Percentiles rank a stretch among this genome's conserved stretches.
Conservation (phyloP, 92 coral and sea anemone genomes). For the Parazoanthus swiftii region DNA sequence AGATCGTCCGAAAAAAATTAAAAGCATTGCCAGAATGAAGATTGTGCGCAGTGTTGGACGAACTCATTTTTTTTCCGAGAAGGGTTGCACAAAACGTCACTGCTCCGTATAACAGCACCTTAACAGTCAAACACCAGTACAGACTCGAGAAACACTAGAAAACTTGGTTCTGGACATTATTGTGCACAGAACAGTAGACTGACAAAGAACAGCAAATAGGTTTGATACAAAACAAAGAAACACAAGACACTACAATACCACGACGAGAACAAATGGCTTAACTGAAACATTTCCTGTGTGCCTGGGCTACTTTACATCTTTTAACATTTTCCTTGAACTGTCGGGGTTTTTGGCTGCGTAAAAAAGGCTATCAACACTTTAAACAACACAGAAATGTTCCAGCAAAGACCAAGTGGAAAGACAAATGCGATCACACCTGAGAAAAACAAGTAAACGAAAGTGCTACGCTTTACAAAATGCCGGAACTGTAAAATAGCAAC, state of each 20-base stretch:
- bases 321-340: neutral
- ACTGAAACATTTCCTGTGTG: neutral
- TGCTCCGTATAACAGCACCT: no score
- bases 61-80: no score
- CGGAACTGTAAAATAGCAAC: neutral
- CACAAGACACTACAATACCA: neutral
- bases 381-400: neutral
- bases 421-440: neutral
- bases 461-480: neutral
- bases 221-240: neutral
- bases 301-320: neutral
- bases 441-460: neutral
- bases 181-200: no score
- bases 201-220: neutral
- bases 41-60: no score
- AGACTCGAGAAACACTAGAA: no score
- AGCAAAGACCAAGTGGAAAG: neutral
- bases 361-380: neutral
- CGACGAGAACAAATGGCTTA: neutral
- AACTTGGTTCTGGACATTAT: no score
- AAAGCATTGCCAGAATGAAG: no score
- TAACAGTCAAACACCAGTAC: no score
- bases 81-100: no score
- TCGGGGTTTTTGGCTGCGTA: neutral
- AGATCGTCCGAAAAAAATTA: no score